Evolutionary conservation across 2,888 invertebrate species (phyloP).

Genomic region (Amiota minor): DNA sequence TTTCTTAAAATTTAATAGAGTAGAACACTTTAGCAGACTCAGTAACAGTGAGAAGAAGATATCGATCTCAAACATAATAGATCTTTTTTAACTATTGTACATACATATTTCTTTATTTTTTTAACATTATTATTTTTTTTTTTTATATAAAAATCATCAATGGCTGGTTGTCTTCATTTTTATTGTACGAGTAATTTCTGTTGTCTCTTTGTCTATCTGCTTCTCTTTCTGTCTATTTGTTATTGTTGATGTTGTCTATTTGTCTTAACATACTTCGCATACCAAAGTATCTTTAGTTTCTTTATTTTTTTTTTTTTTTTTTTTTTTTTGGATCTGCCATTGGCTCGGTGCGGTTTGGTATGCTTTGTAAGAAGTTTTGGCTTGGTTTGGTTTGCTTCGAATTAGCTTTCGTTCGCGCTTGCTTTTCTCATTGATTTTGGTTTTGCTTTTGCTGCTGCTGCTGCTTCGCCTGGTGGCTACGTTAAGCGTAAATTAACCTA

Average conservation of each 20-base stretch:
- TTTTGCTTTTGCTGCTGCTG: neutral
- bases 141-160: neutral
- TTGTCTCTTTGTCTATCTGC: neutral
- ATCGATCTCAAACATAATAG: too few relatives aligned
- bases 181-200: neutral
- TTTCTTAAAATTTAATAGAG: too few relatives aligned
- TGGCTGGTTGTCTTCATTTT: neutral
- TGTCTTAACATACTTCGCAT: slow-evolving; percentile 14
- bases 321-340: neutral
- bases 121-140: neutral
- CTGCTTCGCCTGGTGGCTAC: slow-evolving; percentile 2
- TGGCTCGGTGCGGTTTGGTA: neutral
- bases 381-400: neutral
- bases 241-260: neutral
- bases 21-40: too few relatives aligned
- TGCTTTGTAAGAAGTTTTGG: neutral
- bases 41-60: too few relatives aligned
- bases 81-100: too few relatives aligned
- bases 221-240: neutral
- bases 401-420: neutral
- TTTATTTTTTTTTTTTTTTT: neutral
- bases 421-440: slow-evolving; percentile 5
- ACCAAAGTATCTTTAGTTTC: neutral
- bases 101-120: neutral
- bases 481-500: neutral